phyloP scores from a whole-genome alignment of 2,113 vertebrate species.

The Narcine bancroftii region DNA sequence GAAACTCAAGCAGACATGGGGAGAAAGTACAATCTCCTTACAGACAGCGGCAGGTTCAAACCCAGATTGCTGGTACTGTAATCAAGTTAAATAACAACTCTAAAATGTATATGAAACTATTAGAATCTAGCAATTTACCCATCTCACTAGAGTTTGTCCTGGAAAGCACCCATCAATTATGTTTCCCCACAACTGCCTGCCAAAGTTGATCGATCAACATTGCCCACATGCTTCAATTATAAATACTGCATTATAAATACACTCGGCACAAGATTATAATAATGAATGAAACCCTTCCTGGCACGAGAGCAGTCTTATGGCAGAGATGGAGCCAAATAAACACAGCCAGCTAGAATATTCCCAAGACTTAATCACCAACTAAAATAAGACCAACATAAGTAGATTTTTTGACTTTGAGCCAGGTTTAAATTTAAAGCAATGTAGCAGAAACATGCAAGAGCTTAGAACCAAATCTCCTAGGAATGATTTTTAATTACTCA shows the following conservation, averaged over 20 bases:
- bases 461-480: no score
- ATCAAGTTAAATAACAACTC: no score
- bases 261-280: not conserved
- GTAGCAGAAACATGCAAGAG: not conserved
- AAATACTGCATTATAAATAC: slow-evolving; percentile 16
- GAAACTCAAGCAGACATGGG: no score
- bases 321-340: not conserved
- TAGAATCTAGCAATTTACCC: not conserved
- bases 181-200: not conserved
- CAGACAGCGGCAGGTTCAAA: no score
- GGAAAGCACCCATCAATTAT: not conserved
- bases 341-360: not conserved
- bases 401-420: not conserved
- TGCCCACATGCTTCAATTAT: not conserved
- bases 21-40: no score
- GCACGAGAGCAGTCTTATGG: not conserved
- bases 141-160: not conserved
- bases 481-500: no score
- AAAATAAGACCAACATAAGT: not conserved
- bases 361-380: not conserved
- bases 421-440: not conserved
- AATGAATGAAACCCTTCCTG: not conserved
- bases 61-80: no score
- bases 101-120: not conserved
- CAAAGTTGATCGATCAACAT: not conserved